Conservation (phyloP, 2,113 vertebrate species). For the Fulica atra region DNA sequence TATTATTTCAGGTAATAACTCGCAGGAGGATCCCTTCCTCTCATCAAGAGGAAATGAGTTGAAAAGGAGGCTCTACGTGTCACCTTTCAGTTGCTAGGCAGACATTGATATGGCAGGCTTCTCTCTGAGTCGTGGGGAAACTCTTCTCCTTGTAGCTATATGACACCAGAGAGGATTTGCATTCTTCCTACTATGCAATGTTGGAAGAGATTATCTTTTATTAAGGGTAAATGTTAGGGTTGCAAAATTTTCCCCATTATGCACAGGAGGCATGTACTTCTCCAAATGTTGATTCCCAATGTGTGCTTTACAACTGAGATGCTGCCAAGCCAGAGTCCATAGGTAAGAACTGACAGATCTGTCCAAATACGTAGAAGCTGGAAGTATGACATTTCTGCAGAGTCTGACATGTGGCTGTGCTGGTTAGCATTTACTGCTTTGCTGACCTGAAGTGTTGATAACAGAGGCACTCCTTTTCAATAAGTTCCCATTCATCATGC, state of each 20-base stretch:
- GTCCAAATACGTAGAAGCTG: slow-evolving; percentile 9
- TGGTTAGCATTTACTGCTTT: slow-evolving; percentile 21
- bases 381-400: slow-evolving; percentile 19
- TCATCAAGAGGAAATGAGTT: slow-evolving; percentile 89
- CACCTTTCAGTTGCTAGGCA: slow-evolving; percentile 83
- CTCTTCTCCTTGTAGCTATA: slow-evolving; percentile 1
- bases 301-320: not conserved
- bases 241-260: not conserved
- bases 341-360: slow-evolving; percentile 43
- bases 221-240: not conserved
- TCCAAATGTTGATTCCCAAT: not conserved
- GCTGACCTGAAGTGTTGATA: slow-evolving; percentile 2
- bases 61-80: slow-evolving; percentile 79
- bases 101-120: slow-evolving; percentile 68
- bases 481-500: slow-evolving; percentile 36
- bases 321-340: not conserved
- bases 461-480: slow-evolving; percentile 19
- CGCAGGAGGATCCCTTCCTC: slow-evolving; percentile 88
- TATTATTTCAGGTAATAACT: slow-evolving; percentile 99
- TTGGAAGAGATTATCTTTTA: not conserved
- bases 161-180: not conserved
- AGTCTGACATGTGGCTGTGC: slow-evolving; percentile 6
- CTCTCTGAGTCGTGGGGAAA: not conserved
- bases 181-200: not conserved
- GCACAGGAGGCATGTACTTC: not conserved